Conservation (phyloP, 2,888 invertebrate species). For the Trachelus iudaicus region DNA sequence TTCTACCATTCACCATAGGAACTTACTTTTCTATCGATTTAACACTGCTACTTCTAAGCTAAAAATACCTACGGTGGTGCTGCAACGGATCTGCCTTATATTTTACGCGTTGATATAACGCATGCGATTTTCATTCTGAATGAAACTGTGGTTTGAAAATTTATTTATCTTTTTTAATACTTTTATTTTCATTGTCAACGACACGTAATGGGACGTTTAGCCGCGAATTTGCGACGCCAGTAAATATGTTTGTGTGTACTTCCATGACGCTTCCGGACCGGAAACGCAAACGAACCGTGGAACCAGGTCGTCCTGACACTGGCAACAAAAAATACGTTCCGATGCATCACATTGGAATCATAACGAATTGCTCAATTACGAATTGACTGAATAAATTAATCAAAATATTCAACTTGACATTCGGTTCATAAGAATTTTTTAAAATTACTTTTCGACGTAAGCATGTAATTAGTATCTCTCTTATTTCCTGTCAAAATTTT, state of each 20-base stretch:
- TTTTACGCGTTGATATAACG: not conserved
- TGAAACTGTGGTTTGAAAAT: not conserved
- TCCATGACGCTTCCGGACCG: constrained; percentile 53
- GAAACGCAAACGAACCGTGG: constrained; percentile 62
- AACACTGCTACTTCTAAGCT: constrained; percentile 53
- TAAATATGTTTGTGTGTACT: constrained; percentile 24
- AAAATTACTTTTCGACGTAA: not conserved
- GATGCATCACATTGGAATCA: constrained; percentile 11
- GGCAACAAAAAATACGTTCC: constrained; percentile 27
- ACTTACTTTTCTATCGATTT: constrained; percentile 62
- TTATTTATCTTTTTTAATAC: not conserved
- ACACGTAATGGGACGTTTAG: constrained; percentile 17
- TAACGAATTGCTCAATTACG: not conserved
- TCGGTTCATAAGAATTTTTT: not conserved
- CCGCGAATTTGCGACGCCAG: constrained; percentile 16
- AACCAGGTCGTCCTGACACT: constrained; percentile 56
- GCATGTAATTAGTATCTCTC: not conserved
- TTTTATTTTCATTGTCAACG: not conserved
- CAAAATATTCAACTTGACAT: not conserved
- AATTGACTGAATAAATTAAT: not conserved
- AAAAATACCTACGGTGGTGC: constrained; percentile 48
- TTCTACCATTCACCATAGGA: constrained; percentile 56
- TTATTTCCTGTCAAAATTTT: not conserved
- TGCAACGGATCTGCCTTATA: not conserved
- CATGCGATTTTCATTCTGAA: not conserved